A percentile compares a stretch with the other conserved stretches of the same genome.
phyloP scores from a whole-genome alignment of 2,797 vertebrate species.

The Typhlichthys subterraneus region DNA sequence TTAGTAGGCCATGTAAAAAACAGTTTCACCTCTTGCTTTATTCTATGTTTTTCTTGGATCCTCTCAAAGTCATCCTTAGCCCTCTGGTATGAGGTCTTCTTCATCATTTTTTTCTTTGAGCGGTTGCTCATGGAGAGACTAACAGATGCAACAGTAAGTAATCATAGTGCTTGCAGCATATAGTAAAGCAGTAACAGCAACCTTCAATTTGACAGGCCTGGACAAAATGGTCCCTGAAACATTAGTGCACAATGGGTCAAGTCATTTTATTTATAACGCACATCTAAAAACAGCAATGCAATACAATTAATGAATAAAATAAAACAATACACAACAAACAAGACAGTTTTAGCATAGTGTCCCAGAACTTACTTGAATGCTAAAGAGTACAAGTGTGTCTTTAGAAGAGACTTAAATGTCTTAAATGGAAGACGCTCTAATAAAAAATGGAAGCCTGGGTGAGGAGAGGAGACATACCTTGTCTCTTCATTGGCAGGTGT shows the following conservation, averaged over 20 bases:
- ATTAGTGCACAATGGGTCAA: not conserved
- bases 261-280: no score
- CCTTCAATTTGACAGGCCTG: not conserved
- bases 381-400: no score
- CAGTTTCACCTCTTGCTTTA: constrained; percentile 85
- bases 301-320: no score
- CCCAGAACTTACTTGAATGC: no score
- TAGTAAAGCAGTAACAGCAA: not conserved
- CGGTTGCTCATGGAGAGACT: constrained; percentile 70
- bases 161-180: not conserved
- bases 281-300: no score
- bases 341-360: no score
- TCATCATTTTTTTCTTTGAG: constrained; percentile 76
- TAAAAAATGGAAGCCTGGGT: no score
- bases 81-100: constrained; percentile 89
- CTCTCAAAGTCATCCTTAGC: constrained; percentile 88
- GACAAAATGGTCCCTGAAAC: not conserved
- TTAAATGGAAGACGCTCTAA: no score
- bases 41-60: constrained; percentile 74
- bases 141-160: not conserved
- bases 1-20: not conserved
- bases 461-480: constrained; percentile 13
- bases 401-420: no score
- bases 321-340: no score
- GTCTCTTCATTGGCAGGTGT: constrained; percentile 20